Percentiles rank a stretch among this genome's conserved stretches.
Evolutionary conservation across 1,140 invertebrate genomes (phyloP).

Genomic region (Meteorus sp.): DNA sequence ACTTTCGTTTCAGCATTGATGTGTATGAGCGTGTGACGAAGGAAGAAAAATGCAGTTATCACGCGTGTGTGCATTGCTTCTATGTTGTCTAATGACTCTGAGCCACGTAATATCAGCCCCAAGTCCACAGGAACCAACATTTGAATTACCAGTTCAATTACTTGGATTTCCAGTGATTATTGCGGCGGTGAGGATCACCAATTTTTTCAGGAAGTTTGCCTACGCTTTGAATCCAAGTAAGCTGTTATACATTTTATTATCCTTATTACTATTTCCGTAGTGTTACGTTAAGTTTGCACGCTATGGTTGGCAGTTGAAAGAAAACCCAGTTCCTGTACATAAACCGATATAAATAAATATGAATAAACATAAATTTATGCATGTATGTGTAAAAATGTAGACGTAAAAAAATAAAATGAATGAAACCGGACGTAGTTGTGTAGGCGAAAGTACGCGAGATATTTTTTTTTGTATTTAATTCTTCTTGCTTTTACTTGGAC

Average conservation of each 20-base stretch:
- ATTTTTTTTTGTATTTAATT: background rate
- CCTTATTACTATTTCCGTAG: background rate
- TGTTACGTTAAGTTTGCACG: too few species aligned
- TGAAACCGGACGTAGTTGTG: too few species aligned
- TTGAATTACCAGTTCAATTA: conserved; percentile 78
- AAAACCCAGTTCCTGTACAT: too few species aligned
- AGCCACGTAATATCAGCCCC: conserved; percentile 44
- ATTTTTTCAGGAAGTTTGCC: conserved; percentile 80
- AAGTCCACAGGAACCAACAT: conserved; percentile 62
- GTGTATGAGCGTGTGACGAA: background rate
- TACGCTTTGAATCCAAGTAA: conserved; percentile 82
- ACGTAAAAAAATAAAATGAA: too few species aligned
- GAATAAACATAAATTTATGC: too few species aligned
- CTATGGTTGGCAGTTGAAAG: too few species aligned
- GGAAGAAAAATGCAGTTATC: conserved; percentile 37
- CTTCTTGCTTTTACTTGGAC: too few species aligned
- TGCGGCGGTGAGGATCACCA: conserved; percentile 75
- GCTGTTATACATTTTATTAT: conserved; percentile 43
- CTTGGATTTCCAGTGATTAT: conserved; percentile 83
- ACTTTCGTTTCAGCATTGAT: background rate
- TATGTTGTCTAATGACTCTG: conserved; percentile 42
- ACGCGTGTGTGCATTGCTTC: conserved; percentile 30
- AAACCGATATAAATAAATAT: too few species aligned
- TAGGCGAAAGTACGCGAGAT: too few species aligned
- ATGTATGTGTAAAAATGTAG: too few species aligned